Conservation (phyloP, 2,797 vertebrate genomes). For the Cephalopachus bancanus region DNA sequence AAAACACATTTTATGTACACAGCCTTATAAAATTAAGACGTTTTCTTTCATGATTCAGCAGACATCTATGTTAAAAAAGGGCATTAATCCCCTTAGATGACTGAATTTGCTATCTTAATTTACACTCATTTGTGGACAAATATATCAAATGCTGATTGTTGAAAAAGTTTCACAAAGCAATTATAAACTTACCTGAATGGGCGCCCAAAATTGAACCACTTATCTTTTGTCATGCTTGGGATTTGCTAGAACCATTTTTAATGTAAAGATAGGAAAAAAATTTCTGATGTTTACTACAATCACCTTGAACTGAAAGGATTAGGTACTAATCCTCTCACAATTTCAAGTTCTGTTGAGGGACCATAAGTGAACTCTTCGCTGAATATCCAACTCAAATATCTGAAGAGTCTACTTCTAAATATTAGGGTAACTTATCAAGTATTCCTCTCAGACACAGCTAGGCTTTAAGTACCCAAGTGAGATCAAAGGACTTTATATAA, state of each 20-base stretch:
- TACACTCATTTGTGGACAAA: not conserved
- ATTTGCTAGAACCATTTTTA: not conserved
- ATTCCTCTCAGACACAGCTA: not conserved
- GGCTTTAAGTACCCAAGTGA: not conserved
- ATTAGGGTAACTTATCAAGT: not conserved
- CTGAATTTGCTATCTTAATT: not conserved
- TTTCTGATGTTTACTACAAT: not conserved
- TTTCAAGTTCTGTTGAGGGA: not conserved
- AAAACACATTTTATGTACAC: not conserved
- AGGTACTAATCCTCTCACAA: not conserved
- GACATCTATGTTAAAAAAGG: not conserved
- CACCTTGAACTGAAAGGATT: not conserved
- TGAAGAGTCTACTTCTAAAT: not conserved
- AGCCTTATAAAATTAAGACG: not conserved
- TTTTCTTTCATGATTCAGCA: not conserved
- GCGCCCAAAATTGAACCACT: not conserved
- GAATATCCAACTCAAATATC: not conserved
- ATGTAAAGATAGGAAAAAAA: not conserved
- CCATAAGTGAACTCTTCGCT: not conserved
- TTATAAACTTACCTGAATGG: not conserved
- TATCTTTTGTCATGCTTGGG: not conserved
- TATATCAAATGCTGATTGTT: not conserved
- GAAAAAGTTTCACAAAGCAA: not conserved
- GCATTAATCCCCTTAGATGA: not conserved
- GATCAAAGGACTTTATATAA: not conserved